Base-by-base conservation (phyloP, 37 sponge, comb jelly and placozoan genomes). In the Geodia barretti region DNA sequence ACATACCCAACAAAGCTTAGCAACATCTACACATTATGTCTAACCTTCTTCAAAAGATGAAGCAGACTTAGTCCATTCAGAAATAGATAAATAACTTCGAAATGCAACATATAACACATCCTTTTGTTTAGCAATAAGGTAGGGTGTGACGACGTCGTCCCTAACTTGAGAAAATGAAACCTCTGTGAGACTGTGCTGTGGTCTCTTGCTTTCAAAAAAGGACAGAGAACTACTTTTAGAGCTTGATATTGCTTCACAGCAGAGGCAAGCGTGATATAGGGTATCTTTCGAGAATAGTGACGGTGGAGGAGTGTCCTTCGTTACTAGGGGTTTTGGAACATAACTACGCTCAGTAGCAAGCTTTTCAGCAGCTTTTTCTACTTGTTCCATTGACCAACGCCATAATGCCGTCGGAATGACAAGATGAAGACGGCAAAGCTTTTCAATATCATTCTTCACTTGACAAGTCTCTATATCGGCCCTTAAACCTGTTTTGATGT, bases 231-330 rank as follows among this genome's bases (percentile, higher is more conserved):
- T n/a, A n/a, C n/a, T n/a, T n/a, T n/a, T n/a, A n/a, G n/a, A 72
- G 3, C 60, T 33, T 25, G 41, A 42, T 34, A 89, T 76, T 36
- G 78, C 73, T 64, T 73, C 29, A 39, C 90, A 89, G 36, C 79
- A 79, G 0, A 89, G 39, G 5, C 75, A 41, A 25, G 84, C 76
- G 79, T 89, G 84, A 41, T 83, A 79, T n/a, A 83, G 74, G 4
- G 63, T 84, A 3, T 78, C 84, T 66, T 89, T 79, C 35, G 80
- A 83, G 41, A 89, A 89, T 20, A 83, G 60, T 21, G 82, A 78
- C 40, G 20, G 62, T 20, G n/a, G n/a, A n/a, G n/a, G n/a, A n/a
- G n/a, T n/a, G n/a, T n/a, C n/a, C n/a, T n/a, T n/a, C n/a, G n/a
- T n/a, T n/a, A n/a, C n/a, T n/a, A n/a, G n/a, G n/a, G 43, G 68